Percentiles rank a stretch among this genome's conserved stretches.
Conservation (phyloP, 2,113 vertebrate genomes). For the Oenanthe melanoleuca region DNA sequence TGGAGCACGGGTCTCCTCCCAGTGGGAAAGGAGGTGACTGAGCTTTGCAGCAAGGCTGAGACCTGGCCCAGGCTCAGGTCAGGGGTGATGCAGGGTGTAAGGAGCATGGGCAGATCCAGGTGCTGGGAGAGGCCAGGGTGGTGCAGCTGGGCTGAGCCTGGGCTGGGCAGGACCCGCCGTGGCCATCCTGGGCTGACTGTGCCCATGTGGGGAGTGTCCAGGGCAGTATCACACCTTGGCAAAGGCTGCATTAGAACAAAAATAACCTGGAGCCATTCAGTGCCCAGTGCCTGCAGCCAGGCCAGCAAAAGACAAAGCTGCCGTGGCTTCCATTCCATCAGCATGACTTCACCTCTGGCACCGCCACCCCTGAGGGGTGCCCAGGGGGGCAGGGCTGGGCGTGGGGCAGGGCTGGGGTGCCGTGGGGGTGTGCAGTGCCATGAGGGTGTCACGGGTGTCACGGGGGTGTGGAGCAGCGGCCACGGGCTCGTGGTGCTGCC, state of each 20-base stretch:
- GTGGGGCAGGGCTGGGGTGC: neutral
- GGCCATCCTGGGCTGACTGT: neutral
- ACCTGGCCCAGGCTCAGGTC: neutral
- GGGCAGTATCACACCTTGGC: neutral
- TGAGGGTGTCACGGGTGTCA: neutral
- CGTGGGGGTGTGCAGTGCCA: neutral
- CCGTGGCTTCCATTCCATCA: rapidly evolving
- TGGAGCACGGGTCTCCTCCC: neutral
- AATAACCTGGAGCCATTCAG: neutral
- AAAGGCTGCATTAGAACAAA: neutral
- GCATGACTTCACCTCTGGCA: neutral
- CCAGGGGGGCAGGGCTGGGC: neutral
- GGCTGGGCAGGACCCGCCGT: rapidly evolving
- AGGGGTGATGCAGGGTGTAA: neutral
- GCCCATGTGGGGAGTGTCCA: neutral
- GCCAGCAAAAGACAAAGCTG: neutral
- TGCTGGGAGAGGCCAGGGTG: rapidly evolving
- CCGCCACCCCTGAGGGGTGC: neutral
- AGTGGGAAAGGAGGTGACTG: neutral
- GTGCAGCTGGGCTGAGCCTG: neutral
- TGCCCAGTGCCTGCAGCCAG: rapidly evolving
- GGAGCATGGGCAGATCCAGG: neutral
- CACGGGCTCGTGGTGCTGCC: neutral
- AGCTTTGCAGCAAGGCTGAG: neutral
- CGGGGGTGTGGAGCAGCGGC: neutral